phyloP scores from a whole-genome alignment of 2,797 vertebrate genomes.

The Hyperoplus lanceolatus region DNA sequence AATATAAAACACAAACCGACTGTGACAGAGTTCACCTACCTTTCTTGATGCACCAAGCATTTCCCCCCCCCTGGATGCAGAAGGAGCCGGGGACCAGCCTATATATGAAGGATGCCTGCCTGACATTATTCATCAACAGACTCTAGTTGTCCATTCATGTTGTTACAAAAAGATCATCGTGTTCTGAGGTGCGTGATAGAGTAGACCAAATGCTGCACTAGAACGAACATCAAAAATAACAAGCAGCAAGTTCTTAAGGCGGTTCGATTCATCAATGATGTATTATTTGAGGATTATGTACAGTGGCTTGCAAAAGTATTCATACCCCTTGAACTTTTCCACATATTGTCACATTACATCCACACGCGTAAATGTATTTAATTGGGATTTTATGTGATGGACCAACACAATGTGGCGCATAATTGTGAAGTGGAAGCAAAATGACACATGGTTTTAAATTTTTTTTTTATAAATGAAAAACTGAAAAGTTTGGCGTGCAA shows the following conservation, averaged over 20 bases:
- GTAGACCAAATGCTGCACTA: slow-evolving; percentile 6
- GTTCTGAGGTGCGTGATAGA: slow-evolving; percentile 30
- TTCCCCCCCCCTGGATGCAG: slow-evolving; percentile 15
- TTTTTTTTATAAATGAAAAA: no score
- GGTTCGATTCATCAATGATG: slow-evolving; percentile 26
- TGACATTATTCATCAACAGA: slow-evolving; percentile 62
- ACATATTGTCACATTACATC: no score
- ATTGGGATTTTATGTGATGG: no score
- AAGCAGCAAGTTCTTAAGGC: slow-evolving; percentile 13
- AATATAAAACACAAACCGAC: neutral
- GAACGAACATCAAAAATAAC: slow-evolving; percentile 31
- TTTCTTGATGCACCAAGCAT: slow-evolving; percentile 55
- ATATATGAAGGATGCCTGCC: slow-evolving; percentile 36
- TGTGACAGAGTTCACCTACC: slow-evolving; percentile 46
- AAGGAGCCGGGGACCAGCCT: neutral
- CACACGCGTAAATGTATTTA: no score
- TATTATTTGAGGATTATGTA: neutral
- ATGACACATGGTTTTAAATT: no score
- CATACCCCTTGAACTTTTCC: no score
- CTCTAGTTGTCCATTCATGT: slow-evolving; percentile 59
- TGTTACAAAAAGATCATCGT: neutral
- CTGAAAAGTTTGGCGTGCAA: no score
- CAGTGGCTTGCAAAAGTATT: no score
- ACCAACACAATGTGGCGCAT: no score
- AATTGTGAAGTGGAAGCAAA: no score